Percentiles rank a stretch among this genome's conserved stretches.
phyloP scores from a whole-genome alignment of 2,888 invertebrate species.

The Macrosiphum euphorbiae region DNA sequence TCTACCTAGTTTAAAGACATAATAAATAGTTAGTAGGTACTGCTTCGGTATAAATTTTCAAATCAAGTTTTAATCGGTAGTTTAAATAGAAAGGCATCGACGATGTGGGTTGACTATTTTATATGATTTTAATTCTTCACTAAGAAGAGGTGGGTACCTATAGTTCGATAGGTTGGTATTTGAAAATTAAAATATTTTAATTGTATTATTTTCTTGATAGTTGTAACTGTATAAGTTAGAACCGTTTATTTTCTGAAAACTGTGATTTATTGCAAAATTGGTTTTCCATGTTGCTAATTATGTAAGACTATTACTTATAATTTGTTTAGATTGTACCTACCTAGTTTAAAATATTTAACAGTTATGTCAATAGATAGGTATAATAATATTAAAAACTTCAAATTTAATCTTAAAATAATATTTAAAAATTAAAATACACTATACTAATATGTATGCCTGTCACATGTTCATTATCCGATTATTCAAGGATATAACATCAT shows the following conservation, averaged over 20 bases:
- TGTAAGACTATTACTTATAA: neutral
- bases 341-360: constrained; percentile 1
- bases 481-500: constrained; percentile 4
- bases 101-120: neutral
- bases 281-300: too few species aligned
- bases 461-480: neutral
- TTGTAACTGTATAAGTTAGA: neutral
- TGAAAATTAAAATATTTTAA: neutral
- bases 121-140: neutral
- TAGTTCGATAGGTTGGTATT: neutral
- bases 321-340: neutral
- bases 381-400: neutral
- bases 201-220: neutral
- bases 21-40: neutral
- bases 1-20: neutral
- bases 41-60: neutral
- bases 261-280: neutral
- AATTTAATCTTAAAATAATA: neutral
- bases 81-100: neutral
- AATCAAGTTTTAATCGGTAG: neutral
- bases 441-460: neutral
- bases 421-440: neutral
- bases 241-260: neutral
- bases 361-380: neutral
- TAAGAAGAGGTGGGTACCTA: neutral